Evolutionary conservation across 2,888 invertebrate species (phyloP).

Genomic region (Pristionchus fissidentatus): DNA sequence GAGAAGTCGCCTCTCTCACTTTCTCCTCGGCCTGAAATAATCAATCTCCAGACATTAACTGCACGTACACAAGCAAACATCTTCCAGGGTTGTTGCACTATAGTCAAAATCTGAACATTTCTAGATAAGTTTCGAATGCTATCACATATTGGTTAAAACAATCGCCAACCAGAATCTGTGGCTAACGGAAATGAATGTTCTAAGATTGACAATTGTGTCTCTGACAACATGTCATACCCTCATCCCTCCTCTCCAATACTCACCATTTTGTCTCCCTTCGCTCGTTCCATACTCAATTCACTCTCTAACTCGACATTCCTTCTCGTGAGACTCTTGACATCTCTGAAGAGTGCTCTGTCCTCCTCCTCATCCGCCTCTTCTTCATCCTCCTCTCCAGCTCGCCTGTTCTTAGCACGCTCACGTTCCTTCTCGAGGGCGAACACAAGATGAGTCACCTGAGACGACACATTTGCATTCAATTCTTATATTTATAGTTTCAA

Average conservation of each 20-base stretch:
- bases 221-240: background rate
- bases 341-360: conserved; percentile 5
- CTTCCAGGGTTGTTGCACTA: too few species aligned
- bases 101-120: too few species aligned
- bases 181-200: too few species aligned
- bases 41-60: background rate
- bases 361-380: conserved; percentile 39
- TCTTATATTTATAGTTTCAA: background rate
- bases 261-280: conserved; percentile 20
- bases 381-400: conserved; percentile 35
- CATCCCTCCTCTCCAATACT: background rate
- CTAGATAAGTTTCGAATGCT: too few species aligned
- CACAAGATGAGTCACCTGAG: conserved; percentile 29
- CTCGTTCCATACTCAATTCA: conserved; percentile 27
- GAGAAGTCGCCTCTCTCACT: background rate
- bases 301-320: conserved; percentile 45
- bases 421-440: conserved; percentile 47
- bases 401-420: background rate
- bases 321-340: conserved; percentile 1
- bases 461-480: background rate
- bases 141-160: too few species aligned
- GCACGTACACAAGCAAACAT: too few species aligned
- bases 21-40: background rate
- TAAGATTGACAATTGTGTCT: too few species aligned
- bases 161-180: too few species aligned